phyloP scores from a whole-genome alignment of 2,797 vertebrate species.

The Crenuchus spilurus region DNA sequence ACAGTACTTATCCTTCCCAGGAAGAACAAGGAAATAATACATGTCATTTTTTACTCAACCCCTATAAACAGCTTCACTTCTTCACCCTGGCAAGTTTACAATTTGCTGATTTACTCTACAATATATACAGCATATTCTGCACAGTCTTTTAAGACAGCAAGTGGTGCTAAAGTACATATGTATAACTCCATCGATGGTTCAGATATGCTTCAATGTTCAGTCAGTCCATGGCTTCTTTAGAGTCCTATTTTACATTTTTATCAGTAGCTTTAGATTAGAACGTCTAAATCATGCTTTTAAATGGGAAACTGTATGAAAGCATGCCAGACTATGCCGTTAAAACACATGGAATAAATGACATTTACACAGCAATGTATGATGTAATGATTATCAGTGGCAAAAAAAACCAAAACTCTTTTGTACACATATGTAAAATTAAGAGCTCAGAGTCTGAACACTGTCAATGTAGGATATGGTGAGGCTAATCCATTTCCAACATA shows the following conservation, averaged over 20 bases:
- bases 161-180: slow-evolving; percentile 17
- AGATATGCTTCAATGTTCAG: slow-evolving; percentile 30
- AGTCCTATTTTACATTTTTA: not conserved
- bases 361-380: not conserved
- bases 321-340: not conserved
- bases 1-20: slow-evolving; percentile 45
- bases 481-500: no score
- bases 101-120: slow-evolving; percentile 23
- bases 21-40: slow-evolving; percentile 46
- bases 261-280: not conserved
- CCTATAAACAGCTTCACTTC: slow-evolving; percentile 20
- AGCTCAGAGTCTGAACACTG: no score
- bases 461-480: no score
- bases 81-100: slow-evolving; percentile 23
- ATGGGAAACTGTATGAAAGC: not conserved
- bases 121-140: slow-evolving; percentile 37
- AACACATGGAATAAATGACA: not conserved
- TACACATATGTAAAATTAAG: no score
- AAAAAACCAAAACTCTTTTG: not conserved
- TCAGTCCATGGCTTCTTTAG: slow-evolving; percentile 49
- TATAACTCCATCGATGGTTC: slow-evolving; percentile 18
- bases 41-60: slow-evolving; percentile 21
- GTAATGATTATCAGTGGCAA: not conserved
- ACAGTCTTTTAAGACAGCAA: slow-evolving; percentile 24
- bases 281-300: not conserved